Conservation (phyloP, 2,888 invertebrate genomes). For the Hanleya hanleyi region DNA sequence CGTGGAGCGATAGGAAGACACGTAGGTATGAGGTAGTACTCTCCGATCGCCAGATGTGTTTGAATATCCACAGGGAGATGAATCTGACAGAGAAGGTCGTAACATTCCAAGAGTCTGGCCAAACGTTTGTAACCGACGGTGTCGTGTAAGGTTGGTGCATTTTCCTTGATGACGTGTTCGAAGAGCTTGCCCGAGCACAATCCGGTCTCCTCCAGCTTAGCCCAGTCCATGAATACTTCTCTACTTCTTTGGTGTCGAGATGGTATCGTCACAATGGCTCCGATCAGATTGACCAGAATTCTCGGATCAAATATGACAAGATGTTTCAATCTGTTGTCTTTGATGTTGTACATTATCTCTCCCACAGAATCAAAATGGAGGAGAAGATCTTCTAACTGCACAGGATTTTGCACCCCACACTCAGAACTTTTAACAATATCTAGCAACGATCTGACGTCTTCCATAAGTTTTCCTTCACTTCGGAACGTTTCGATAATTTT, state of each 20-base stretch:
- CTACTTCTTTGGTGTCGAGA: conserved; percentile 23
- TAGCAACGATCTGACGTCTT: conserved; percentile 29
- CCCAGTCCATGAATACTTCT: conserved; percentile 29
- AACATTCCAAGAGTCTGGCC: conserved; percentile 24
- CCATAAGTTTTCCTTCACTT: conserved; percentile 25
- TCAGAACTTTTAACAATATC: conserved; percentile 26
- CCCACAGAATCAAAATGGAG: conserved; percentile 38
- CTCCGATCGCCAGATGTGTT: neutral
- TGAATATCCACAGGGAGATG: neutral
- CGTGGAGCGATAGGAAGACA: conserved; percentile 33
- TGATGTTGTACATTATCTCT: conserved; percentile 42
- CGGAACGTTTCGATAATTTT: conserved; percentile 39
- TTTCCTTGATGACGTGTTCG: conserved; percentile 27
- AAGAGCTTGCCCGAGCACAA: conserved; percentile 23
- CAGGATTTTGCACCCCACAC: conserved; percentile 29
- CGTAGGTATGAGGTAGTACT: conserved; percentile 36
- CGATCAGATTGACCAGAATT: conserved; percentile 40
- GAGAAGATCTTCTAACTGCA: conserved; percentile 41
- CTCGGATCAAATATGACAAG: conserved; percentile 44
- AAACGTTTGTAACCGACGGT: conserved; percentile 17
- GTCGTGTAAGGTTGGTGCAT: conserved; percentile 14
- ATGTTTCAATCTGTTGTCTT: conserved; percentile 41
- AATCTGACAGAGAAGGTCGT: conserved; percentile 33
- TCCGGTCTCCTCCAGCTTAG: conserved; percentile 27
- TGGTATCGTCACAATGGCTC: conserved; percentile 27